Evolutionary conservation across 2,888 invertebrate species (phyloP).

Genomic region (Ceraclea dissimilis): DNA sequence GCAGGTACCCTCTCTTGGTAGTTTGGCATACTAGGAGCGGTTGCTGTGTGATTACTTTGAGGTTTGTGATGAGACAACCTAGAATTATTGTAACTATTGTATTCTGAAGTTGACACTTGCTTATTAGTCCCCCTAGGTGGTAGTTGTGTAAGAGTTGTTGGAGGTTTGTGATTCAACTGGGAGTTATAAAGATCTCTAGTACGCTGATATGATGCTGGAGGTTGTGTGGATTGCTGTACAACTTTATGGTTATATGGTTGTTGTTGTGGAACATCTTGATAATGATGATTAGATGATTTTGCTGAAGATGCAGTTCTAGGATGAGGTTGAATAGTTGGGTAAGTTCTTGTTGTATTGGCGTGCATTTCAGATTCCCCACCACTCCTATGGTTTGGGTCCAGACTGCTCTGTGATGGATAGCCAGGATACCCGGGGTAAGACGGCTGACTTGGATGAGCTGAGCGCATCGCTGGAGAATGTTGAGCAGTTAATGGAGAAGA

Average conservation of each 20-base stretch:
- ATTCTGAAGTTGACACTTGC: slow-evolving; percentile 24
- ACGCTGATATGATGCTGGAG: slow-evolving; percentile 21
- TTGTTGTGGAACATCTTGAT: slow-evolving; percentile 21
- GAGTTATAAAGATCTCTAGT: slow-evolving; percentile 19
- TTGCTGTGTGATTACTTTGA: slow-evolving; percentile 23
- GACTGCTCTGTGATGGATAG: slow-evolving; percentile 17
- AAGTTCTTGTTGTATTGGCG: background rate
- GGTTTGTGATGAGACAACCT: slow-evolving; percentile 26
- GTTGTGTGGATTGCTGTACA: slow-evolving; percentile 26
- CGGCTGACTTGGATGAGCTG: slow-evolving; percentile 3
- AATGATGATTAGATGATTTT: slow-evolving; percentile 4
- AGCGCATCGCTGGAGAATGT: slow-evolving; percentile 16
- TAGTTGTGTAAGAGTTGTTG: slow-evolving; percentile 23
- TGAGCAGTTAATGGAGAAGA: slow-evolving; percentile 7
- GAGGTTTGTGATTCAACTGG: slow-evolving; percentile 21
- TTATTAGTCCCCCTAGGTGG: slow-evolving; percentile 20
- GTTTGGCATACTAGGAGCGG: slow-evolving; percentile 16
- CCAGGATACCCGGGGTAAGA: slow-evolving; percentile 11
- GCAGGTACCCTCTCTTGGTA: slow-evolving; percentile 24
- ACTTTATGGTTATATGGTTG: slow-evolving; percentile 19
- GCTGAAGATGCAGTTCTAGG: slow-evolving; percentile 25
- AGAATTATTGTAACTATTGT: slow-evolving; percentile 25
- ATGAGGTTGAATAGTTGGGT: background rate
- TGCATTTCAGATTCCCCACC: slow-evolving; percentile 23
- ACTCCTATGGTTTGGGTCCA: slow-evolving; percentile 7